Base-by-base conservation (phyloP, 1,140 invertebrate species). In the Thalassaphorura encarpata region DNA sequence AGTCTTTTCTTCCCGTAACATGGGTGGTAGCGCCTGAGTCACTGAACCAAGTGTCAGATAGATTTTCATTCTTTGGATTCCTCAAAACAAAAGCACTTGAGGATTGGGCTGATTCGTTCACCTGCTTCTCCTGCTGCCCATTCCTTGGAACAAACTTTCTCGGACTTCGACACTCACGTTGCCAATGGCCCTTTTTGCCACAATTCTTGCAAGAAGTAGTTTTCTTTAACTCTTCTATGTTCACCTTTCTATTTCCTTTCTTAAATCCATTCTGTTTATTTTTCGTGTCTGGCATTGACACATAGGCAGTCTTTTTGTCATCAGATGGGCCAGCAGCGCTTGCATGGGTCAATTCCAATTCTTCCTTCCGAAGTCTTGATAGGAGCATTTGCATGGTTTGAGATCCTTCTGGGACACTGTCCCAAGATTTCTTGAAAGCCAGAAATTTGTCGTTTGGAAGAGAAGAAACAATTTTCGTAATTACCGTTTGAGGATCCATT, bases 351-450 rank as follows among this genome's bases (percentile, higher is more conserved):
- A n/a, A 16, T 24, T 51, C 47, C 8, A 57, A 18, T n/a, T 42
- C 48, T 23, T 57, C 55, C 29, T 51, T 51, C 21, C 36, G 11
- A 13, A 52, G 39, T 15, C 55, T 29, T 23, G 47, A 6, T 41
- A 57, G 48, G 4, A 57, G 40, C 6, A 6, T 24, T 2, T 6
- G 3, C 55, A 52, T 51, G 8, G 55, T 57, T 27, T 58, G 51
- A 2, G 26, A 45, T n/a, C 23, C 42, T n/a, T 53, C 52, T 4
- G 50, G 18, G 13, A 58, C 56, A 27, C 41, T 47, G 51, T 54
- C 51, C 56, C 56, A 58, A 11, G 51, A 28, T 29, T 47, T 58
- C 24, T 54, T 53, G 33, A 58, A 58, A 8, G 52, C 41, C 16
- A 31, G n/a, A 39, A 8, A 36, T 21, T 52, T 43, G 5, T 47